These are phyloP conservation scores for Ranitomeya imitator DNA, from an alignment of 2,113 vertebrate species.

Conservation along the genomic window DNA sequence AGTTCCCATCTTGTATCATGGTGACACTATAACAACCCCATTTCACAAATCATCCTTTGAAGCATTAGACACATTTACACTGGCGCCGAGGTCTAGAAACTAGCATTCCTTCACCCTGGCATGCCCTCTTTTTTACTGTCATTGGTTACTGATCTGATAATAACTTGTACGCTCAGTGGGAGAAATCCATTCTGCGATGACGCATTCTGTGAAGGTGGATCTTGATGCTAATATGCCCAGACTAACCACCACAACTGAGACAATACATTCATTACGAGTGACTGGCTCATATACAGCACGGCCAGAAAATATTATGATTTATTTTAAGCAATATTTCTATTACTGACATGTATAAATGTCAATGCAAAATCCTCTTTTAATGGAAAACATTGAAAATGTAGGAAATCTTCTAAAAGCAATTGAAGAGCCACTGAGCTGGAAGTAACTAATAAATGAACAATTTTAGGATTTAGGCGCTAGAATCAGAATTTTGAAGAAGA, in stretches of 20 bases:
- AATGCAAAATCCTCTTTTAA: not conserved
- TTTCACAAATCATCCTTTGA: not conserved
- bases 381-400: not conserved
- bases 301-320: conserved; percentile 20
- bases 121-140: not conserved
- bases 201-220: conserved; percentile 5
- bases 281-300: not conserved
- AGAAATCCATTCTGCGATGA: not conserved
- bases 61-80: not conserved
- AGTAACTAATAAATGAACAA: not conserved
- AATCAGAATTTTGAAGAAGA: not conserved
- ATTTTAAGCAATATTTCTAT: conserved; percentile 13
- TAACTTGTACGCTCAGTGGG: not conserved
- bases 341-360: conserved; percentile 1
- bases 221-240: not conserved
- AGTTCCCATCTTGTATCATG: not conserved
- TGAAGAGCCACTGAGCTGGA: not conserved
- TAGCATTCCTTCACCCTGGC: not conserved
- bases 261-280: not conserved
- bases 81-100: not conserved
- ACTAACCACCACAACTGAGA: not conserved
- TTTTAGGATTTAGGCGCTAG: not conserved
- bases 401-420: not conserved
- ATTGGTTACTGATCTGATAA: not conserved
- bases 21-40: not conserved